phyloP scores from a whole-genome alignment of 2,113 vertebrate species.

The Rhombomys opimus region DNA sequence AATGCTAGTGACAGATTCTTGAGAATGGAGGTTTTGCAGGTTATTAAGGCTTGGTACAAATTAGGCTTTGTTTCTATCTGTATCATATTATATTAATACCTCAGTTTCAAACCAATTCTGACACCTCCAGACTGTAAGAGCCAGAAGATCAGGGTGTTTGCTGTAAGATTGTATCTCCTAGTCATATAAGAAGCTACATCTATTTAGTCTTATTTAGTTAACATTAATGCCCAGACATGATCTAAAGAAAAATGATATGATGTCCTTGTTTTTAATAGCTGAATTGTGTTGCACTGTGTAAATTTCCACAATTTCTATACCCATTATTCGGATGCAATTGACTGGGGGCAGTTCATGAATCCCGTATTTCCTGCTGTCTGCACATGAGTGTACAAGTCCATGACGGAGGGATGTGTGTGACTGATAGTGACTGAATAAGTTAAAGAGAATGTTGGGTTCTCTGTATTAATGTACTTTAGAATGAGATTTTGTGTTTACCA shows the following conservation, averaged over 20 bases:
- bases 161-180: neutral
- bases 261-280: no score
- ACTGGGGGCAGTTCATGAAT: neutral
- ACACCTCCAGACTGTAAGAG: neutral
- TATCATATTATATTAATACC: neutral
- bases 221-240: neutral
- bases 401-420: neutral
- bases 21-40: neutral
- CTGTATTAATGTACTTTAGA: neutral
- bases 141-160: neutral
- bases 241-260: neutral
- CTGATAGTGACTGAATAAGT: neutral
- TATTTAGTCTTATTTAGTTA: neutral
- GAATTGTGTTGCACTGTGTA: no score
- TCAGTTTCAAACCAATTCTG: neutral
- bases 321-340: neutral
- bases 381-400: neutral
- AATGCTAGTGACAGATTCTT: neutral
- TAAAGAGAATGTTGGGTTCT: slow-evolving; percentile 13
- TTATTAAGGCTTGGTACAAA: neutral
- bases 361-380: neutral
- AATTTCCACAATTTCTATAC: no score
- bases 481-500: neutral
- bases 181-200: neutral
- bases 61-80: neutral